Evolutionary conservation across 30 jellyfish, hydroid and myxozoan species (phyloP).

Genomic region (Sanderia malayensis): DNA sequence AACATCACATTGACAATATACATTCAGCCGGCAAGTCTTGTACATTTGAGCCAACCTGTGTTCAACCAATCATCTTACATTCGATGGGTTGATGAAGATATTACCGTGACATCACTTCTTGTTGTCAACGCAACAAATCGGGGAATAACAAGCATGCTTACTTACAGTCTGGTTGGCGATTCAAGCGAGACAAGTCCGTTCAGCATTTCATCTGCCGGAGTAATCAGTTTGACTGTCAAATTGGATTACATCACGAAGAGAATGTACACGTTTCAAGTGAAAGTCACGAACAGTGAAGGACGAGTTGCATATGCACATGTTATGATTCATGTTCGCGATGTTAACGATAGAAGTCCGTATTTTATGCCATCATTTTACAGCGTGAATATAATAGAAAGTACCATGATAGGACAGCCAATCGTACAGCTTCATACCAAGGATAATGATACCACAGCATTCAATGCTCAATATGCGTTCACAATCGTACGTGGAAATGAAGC

Average conservation of each 20-base stretch:
- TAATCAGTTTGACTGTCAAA: constrained; percentile 9
- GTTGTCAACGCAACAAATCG: constrained; percentile 36
- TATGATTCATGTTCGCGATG: constrained; percentile 56
- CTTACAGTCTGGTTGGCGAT: constrained; percentile 37
- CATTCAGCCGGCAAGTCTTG: constrained; percentile 51
- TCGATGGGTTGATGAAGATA: constrained; percentile 54
- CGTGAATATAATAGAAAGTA: constrained; percentile 47
- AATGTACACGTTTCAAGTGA: constrained; percentile 56
- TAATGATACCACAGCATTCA: constrained; percentile 61
- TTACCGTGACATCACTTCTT: constrained; percentile 10
- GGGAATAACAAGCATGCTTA: constrained; percentile 11
- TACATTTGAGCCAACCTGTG: constrained; percentile 56
- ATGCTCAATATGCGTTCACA: constrained; percentile 30
- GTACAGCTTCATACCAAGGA: constrained; percentile 44
- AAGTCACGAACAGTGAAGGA: constrained; percentile 64
- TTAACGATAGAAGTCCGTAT: constrained; percentile 83
- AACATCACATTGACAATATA: constrained; percentile 45
- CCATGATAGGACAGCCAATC: constrained; percentile 59
- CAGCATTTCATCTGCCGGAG: constrained; percentile 61
- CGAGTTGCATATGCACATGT: constrained; percentile 55
- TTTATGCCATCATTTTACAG: constrained; percentile 44
- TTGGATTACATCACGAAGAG: constrained; percentile 66
- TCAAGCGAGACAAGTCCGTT: constrained; percentile 29
- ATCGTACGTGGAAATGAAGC: constrained; percentile 35
- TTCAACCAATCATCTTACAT: constrained; percentile 51